These are phyloP conservation scores for Eospalax fontanierii DNA, from an alignment of 2,797 vertebrate species.

Conservation along the genomic window DNA sequence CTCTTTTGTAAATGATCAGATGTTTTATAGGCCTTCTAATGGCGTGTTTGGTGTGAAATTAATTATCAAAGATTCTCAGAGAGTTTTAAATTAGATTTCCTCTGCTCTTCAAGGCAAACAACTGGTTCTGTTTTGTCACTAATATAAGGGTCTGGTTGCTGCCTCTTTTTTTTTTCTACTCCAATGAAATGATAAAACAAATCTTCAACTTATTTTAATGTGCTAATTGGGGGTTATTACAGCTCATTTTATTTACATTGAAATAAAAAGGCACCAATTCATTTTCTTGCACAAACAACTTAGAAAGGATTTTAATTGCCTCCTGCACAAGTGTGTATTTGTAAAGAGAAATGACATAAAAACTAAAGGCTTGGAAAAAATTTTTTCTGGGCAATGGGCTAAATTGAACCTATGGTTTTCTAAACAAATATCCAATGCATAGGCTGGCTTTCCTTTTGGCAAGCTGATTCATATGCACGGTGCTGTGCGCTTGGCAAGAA, in stretches of 20 bases:
- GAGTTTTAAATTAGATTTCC: constrained; percentile 82
- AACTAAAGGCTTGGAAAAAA: constrained; percentile 82
- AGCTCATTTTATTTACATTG: constrained; percentile 89
- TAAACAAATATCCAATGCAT: neutral
- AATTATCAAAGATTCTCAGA: constrained; percentile 77
- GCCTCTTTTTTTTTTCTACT: constrained; percentile 80
- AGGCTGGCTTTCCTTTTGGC: neutral
- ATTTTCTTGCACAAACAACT: constrained; percentile 85
- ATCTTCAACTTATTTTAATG: constrained; percentile 86
- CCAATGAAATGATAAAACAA: constrained; percentile 83
- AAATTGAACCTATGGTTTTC: constrained; percentile 34
- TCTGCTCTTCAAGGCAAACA: constrained; percentile 82
- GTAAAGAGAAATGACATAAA: constrained; percentile 82
- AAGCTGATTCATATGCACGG: fast-evolving
- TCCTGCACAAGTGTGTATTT: constrained; percentile 86
- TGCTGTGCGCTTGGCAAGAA: neutral
- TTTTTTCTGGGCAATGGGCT: constrained; percentile 55
- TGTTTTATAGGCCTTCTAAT: constrained; percentile 77
- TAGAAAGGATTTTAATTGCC: constrained; percentile 88
- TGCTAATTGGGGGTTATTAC: constrained; percentile 90
- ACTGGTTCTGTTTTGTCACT: constrained; percentile 70
- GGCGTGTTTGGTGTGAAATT: constrained; percentile 77
- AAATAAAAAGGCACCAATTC: constrained; percentile 86
- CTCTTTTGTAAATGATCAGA: constrained; percentile 67
- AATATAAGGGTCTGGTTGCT: constrained; percentile 81